Evolutionary conservation across 2,888 invertebrate genomes (phyloP).

Genomic region (Eudemis profundana): DNA sequence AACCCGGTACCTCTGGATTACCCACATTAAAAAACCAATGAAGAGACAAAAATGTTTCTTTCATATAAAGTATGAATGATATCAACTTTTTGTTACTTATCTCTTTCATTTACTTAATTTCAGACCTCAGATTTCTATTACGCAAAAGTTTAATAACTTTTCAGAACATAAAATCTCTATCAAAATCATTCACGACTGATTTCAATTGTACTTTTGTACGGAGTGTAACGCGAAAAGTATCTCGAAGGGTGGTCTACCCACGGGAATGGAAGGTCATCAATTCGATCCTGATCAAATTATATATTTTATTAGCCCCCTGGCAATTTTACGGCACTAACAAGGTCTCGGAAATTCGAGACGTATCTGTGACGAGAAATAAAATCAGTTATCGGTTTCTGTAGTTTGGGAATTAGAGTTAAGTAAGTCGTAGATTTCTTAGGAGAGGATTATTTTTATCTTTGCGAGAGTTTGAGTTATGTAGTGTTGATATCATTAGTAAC

Average conservation of each 20-base stretch:
- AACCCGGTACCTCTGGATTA: too few species aligned
- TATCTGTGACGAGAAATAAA: slow-evolving; percentile 38
- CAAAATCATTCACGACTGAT: slow-evolving; percentile 18
- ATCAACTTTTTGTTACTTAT: not conserved
- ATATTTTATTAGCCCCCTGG: slow-evolving; percentile 64
- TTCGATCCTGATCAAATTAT: slow-evolving; percentile 65
- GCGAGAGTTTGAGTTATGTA: not conserved
- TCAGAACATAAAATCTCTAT: not conserved
- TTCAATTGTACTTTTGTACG: slow-evolving; percentile 28
- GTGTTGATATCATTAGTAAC: not conserved
- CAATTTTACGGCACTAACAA: slow-evolving; percentile 60
- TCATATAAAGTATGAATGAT: not conserved
- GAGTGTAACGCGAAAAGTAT: slow-evolving; percentile 38
- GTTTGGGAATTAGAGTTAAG: slow-evolving; percentile 28
- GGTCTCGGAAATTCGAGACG: slow-evolving; percentile 43
- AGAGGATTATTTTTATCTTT: slow-evolving; percentile 7
- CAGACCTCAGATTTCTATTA: not conserved
- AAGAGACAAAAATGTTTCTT: too few species aligned
- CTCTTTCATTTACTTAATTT: not conserved
- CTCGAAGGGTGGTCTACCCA: slow-evolving; percentile 36
- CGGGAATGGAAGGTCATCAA: slow-evolving; percentile 50
- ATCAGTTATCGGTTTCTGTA: slow-evolving; percentile 40
- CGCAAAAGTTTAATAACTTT: not conserved
- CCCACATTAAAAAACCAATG: too few species aligned
- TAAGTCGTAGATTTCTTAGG: not conserved